phyloP scores from a whole-genome alignment of 2,797 vertebrate genomes.

The Propithecus perrieri region DNA sequence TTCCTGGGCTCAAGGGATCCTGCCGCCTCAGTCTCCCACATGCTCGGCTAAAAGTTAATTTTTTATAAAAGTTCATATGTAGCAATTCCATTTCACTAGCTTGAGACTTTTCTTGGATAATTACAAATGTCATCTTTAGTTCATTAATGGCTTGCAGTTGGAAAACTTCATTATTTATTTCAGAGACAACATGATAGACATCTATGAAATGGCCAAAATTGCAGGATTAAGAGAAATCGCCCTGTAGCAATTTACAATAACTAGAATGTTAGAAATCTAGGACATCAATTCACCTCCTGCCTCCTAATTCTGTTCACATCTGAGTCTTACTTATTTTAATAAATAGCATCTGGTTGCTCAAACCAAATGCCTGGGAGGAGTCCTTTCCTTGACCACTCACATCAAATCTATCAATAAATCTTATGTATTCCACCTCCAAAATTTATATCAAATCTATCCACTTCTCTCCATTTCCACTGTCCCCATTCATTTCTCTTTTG shows the following conservation, averaged over 20 bases:
- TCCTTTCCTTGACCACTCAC: neutral
- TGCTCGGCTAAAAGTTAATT: neutral
- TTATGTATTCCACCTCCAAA: neutral
- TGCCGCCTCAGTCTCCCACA: neutral
- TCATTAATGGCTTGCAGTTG: neutral
- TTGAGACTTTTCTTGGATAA: neutral
- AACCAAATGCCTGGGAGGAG: neutral
- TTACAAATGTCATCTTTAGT: neutral
- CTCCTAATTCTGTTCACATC: neutral
- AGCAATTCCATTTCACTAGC: neutral
- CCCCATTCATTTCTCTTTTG: neutral
- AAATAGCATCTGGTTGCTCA: neutral
- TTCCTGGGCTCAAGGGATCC: neutral
- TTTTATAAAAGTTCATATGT: neutral
- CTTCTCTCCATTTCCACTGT: neutral
- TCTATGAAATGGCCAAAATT: neutral
- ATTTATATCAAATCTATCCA: neutral
- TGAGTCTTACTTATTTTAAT: neutral
- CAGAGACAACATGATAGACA: neutral
- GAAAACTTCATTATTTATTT: slow-evolving; percentile 7
- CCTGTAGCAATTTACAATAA: neutral
- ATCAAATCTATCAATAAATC: neutral
- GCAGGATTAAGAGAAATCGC: neutral
- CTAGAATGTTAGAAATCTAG: slow-evolving; percentile 13
- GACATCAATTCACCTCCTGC: neutral